These are phyloP conservation scores for Steinernema hermaphroditum DNA, from an alignment of 2,888 invertebrate species.

Conservation along the genomic window DNA sequence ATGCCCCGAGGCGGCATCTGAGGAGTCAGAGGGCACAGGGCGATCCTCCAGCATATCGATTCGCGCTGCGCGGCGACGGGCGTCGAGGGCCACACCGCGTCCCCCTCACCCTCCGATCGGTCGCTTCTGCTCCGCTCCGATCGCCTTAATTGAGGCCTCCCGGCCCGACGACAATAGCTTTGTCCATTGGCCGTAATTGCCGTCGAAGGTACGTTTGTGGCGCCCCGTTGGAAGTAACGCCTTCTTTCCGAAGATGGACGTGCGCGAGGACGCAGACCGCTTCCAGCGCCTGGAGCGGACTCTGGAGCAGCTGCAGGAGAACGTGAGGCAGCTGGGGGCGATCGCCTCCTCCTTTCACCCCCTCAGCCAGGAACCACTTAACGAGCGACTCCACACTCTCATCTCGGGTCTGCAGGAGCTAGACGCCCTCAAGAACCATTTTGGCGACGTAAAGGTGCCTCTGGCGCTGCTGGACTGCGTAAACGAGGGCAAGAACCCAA, in stretches of 20 bases:
- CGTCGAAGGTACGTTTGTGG: neutral
- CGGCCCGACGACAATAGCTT: constrained; percentile 31
- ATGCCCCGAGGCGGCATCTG: constrained; percentile 1
- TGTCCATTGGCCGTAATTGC: constrained; percentile 11
- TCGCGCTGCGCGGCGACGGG: constrained; percentile 2
- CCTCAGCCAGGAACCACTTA: constrained; percentile 92
- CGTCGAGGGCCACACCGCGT: neutral
- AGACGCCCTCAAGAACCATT: constrained; percentile 51
- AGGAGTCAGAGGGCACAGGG: neutral
- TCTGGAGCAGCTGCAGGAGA: constrained; percentile 73
- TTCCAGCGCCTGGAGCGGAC: constrained; percentile 50
- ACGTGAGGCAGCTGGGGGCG: constrained; percentile 91
- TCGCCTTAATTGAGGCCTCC: neutral
- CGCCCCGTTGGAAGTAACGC: neutral
- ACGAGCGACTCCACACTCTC: constrained; percentile 69
- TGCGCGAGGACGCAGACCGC: neutral
- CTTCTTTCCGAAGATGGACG: neutral
- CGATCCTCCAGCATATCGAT: too few species aligned
- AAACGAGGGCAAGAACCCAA: constrained; percentile 96
- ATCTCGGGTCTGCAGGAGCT: constrained; percentile 62
- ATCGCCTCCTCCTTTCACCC: constrained; percentile 98
- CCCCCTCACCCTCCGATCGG: neutral
- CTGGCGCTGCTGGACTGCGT: constrained; percentile 94
- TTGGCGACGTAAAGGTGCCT: constrained; percentile 74
- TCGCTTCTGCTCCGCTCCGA: neutral